phyloP scores from a whole-genome alignment of 2,888 invertebrate genomes.

The Hanleya hanleyi region DNA sequence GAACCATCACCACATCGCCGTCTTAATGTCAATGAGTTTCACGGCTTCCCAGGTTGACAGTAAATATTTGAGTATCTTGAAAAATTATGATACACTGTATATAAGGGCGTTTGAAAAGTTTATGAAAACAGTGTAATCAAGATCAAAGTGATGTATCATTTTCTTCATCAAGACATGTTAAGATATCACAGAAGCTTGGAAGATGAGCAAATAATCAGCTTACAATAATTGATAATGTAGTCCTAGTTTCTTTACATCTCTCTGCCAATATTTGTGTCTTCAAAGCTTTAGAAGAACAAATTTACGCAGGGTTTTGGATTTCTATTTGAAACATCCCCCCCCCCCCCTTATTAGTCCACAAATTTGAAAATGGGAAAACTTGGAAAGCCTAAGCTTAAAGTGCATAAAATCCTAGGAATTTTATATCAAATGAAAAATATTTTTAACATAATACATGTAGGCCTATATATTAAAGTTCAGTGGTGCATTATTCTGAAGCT shows the following conservation, averaged over 20 bases:
- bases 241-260: background rate
- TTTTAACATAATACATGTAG: too few species aligned
- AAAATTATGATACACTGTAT: background rate
- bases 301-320: background rate
- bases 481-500: too few species aligned
- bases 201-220: too few species aligned
- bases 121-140: background rate
- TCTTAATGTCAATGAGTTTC: background rate
- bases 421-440: too few species aligned
- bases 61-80: background rate
- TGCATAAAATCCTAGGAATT: too few species aligned
- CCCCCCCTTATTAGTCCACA: too few species aligned
- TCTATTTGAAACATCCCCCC: too few species aligned
- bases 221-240: too few species aligned
- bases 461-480: too few species aligned
- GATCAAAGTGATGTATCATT: background rate
- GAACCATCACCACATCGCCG: background rate
- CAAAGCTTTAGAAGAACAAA: conserved; percentile 4
- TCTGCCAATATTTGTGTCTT: background rate
- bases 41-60: background rate
- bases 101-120: background rate
- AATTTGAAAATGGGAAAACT: too few species aligned
- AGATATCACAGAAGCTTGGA: too few species aligned
- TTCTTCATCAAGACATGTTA: background rate
- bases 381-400: too few species aligned